Base-by-base conservation (phyloP, 2,113 vertebrate genomes). In the Corythoichthys haematopterus region DNA sequence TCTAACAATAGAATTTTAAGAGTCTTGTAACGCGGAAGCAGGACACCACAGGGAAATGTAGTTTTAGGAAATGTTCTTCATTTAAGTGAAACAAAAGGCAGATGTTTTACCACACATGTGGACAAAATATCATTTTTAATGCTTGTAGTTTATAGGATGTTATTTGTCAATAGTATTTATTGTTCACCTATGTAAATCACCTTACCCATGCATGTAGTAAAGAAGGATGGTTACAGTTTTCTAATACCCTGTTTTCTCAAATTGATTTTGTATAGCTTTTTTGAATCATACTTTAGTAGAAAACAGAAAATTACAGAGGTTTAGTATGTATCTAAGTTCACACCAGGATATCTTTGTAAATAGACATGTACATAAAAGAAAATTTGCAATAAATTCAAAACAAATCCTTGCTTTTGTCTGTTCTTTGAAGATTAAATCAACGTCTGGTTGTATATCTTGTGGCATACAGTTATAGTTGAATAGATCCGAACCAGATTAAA, bases 91-190 rank as follows among this genome's bases (percentile, higher is more conserved):
- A 74, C 37, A 70, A 66, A 59, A n/a, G 53, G 68, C 57, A 14
- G 28, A 57, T 36, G 37, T 77, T 61, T 69, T 52, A 70, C 65
- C 61, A 15, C 65, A 35, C 59, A 70, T 81, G 71, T 81, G 74
- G 65, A 77, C 56, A 81, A 85, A 86, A 48, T 67, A 65, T 70
- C 47, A 74, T 77, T 72, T 78, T 66, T 60, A 77, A 82, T 75
- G 71, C 74, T 80, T 77, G 77, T 87, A 85, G 80, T 84, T 78
- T 70, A 80, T 82, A 85, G 76, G 86, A 80, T 85, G 76, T 79
- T 83, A 66, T 81, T 83, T 91, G 87, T 91, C 85, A 83, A 92
- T 90, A 90, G 88, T 92, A 92, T 92, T 93, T 93, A 93, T 93
- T 91, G 86, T 78, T 80, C 74, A 86, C 72, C 80, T 78, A 79